Conservation (phyloP, 2,113 vertebrate species). For the Pachyramphus minor region DNA sequence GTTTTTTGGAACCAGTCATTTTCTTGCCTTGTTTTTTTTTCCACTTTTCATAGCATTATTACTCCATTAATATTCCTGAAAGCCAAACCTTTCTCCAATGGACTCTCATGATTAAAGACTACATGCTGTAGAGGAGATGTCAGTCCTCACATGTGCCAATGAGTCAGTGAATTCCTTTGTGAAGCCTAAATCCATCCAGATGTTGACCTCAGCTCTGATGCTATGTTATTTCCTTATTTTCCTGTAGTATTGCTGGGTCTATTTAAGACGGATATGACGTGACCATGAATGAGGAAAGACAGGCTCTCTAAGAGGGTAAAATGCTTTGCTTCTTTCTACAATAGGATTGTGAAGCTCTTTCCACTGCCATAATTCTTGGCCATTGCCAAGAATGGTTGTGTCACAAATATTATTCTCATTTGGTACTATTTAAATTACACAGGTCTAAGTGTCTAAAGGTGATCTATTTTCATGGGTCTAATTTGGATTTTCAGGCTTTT, state of each 20-base stretch:
- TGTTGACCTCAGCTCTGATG: constrained; percentile 57
- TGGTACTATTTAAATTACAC: not conserved
- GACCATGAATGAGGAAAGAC: constrained; percentile 32
- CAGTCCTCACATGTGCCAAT: constrained; percentile 49
- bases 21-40: not conserved
- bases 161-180: constrained; percentile 61
- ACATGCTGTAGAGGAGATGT: constrained; percentile 49
- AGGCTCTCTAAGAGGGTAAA: not conserved
- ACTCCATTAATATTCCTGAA: constrained; percentile 46
- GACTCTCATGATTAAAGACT: constrained; percentile 26
- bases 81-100: constrained; percentile 24
- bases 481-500: not conserved
- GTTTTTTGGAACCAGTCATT: not conserved
- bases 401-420: constrained; percentile 8
- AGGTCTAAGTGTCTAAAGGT: not conserved
- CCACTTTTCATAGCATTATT: constrained; percentile 8
- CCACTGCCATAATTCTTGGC: not conserved
- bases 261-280: constrained; percentile 29
- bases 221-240: constrained; percentile 34
- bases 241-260: not conserved
- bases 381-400: not conserved
- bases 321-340: not conserved
- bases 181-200: constrained; percentile 62
- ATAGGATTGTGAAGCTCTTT: constrained; percentile 12
- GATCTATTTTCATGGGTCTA: not conserved